These are phyloP conservation scores for Timema cristinae DNA, from an alignment of 2,888 invertebrate species.

Conservation along the genomic window DNA sequence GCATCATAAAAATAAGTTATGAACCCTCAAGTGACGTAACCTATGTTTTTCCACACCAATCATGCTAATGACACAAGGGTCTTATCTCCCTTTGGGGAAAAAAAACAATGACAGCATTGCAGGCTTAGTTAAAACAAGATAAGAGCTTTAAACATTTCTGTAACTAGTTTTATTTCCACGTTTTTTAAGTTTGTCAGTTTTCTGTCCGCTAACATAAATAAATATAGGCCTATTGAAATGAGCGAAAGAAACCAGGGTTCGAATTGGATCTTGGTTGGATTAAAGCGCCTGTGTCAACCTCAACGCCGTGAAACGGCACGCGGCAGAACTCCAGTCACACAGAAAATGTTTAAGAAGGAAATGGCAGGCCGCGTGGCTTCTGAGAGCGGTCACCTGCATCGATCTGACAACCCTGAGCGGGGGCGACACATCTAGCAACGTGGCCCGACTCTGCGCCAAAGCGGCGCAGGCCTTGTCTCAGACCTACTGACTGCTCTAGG, in stretches of 20 bases:
- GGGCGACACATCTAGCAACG: conserved; percentile 72
- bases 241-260: conserved; percentile 29
- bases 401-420: conserved; percentile 92
- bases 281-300: conserved; percentile 53
- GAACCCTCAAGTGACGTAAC: too few relatives aligned
- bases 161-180: too few relatives aligned
- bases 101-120: too few relatives aligned
- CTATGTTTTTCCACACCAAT: too few relatives aligned
- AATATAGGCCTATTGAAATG: conserved; percentile 6
- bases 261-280: conserved; percentile 46
- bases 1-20: too few relatives aligned
- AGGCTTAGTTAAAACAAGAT: too few relatives aligned
- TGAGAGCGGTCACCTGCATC: conserved; percentile 78
- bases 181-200: too few relatives aligned
- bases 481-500: conserved; percentile 23
- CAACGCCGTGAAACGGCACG: conserved; percentile 53
- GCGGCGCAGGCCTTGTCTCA: conserved; percentile 41
- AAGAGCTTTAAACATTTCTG: too few relatives aligned
- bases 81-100: too few relatives aligned
- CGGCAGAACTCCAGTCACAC: conserved; percentile 47
- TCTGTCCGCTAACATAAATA: too few relatives aligned
- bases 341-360: conserved; percentile 39
- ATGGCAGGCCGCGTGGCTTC: conserved; percentile 68
- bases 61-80: too few relatives aligned
- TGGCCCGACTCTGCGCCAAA: conserved; percentile 74